Evolutionary conservation across 2,888 invertebrate genomes (phyloP).

Genomic region (Calliopum simillimum): DNA sequence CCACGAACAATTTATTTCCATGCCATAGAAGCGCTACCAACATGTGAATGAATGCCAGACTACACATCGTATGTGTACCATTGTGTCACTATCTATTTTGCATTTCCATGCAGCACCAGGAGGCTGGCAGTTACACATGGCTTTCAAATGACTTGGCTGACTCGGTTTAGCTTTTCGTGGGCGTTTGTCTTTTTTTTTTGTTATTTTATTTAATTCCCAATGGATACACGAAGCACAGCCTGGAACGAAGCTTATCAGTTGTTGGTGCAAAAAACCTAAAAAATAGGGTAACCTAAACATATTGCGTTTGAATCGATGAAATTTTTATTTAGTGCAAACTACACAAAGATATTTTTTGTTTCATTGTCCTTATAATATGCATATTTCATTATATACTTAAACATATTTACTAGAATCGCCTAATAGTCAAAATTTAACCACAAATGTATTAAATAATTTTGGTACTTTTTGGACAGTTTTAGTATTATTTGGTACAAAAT

Average conservation of each 20-base stretch:
- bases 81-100: slow-evolving; percentile 17
- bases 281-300: too few species aligned
- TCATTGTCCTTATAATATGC: too few species aligned
- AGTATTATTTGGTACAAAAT: too few species aligned
- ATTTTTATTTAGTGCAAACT: too few species aligned
- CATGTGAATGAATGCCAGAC: background rate
- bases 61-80: background rate
- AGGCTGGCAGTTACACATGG: slow-evolving; percentile 14
- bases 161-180: slow-evolving; percentile 8
- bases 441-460: too few species aligned
- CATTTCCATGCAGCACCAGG: slow-evolving; percentile 5
- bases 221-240: background rate
- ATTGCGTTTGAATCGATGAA: too few species aligned
- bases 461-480: too few species aligned
- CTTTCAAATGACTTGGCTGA: background rate
- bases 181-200: slow-evolving; percentile 9
- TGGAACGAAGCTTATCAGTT: slow-evolving; percentile 18
- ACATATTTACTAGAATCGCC: too few species aligned
- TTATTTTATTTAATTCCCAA: slow-evolving; percentile 1
- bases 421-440: too few species aligned
- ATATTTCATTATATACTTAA: too few species aligned
- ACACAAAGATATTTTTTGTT: too few species aligned
- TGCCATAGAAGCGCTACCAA: background rate
- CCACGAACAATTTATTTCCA: slow-evolving; percentile 23
- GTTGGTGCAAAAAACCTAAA: background rate